These are phyloP conservation scores for Ethmia dodecea DNA, from an alignment of 2,888 invertebrate species.

Conservation along the genomic window DNA sequence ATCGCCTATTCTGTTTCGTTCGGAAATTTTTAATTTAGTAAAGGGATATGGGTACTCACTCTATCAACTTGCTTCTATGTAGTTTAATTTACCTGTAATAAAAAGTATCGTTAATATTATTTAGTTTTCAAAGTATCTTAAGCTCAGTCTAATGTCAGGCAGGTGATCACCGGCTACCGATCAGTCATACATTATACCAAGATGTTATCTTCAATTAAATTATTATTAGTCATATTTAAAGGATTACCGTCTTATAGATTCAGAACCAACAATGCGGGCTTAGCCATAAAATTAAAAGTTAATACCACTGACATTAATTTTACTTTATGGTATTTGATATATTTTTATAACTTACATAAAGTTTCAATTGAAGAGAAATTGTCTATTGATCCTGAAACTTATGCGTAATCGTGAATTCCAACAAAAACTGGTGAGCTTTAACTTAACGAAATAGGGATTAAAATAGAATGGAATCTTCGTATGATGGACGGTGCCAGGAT, in stretches of 20 bases:
- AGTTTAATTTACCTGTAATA: constrained; percentile 44
- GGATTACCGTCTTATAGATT: constrained; percentile 27
- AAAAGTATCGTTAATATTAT: constrained; percentile 4
- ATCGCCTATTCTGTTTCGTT: constrained; percentile 2
- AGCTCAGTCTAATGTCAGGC: constrained; percentile 6
- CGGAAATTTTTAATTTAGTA: not conserved
- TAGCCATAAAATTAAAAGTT: constrained; percentile 51
- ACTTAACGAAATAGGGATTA: no score
- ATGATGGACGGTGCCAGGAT: not conserved
- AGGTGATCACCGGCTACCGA: constrained; percentile 5
- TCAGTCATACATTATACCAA: constrained; percentile 6
- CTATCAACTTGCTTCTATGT: constrained; percentile 19
- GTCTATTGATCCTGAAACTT: no score
- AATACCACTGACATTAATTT: constrained; percentile 40
- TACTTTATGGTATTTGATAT: constrained; percentile 52
- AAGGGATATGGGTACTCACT: constrained; percentile 28
- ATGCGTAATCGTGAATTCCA: no score
- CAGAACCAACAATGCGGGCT: constrained; percentile 43
- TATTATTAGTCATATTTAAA: constrained; percentile 17
- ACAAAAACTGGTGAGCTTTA: no score
- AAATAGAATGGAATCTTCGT: no score
- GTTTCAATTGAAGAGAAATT: constrained; percentile 40
- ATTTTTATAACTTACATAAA: constrained; percentile 50
- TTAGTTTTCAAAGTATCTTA: constrained; percentile 1
- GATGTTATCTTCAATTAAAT: constrained; percentile 15